phyloP scores from a whole-genome alignment of 2,113 vertebrate species.

The Trochalopteron elliotii region DNA sequence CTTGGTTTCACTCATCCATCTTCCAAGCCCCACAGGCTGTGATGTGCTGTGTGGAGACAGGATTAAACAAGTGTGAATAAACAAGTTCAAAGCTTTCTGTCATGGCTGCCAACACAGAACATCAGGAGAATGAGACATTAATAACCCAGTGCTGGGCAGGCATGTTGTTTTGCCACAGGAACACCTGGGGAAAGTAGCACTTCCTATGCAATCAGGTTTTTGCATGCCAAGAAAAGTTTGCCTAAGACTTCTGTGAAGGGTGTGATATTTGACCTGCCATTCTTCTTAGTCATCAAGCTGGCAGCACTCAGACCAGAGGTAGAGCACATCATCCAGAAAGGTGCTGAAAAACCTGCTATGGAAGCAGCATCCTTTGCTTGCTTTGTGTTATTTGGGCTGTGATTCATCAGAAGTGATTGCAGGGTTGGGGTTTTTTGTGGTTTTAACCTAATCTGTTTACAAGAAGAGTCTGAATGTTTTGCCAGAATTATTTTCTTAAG shows the following conservation, averaged over 20 bases:
- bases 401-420: conserved; percentile 37
- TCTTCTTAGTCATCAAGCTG: conserved; percentile 43
- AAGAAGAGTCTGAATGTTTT: neutral
- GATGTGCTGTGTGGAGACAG: conserved; percentile 67
- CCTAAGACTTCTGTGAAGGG: neutral
- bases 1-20: conserved; percentile 77
- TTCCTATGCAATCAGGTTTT: neutral
- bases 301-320: conserved; percentile 16
- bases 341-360: neutral
- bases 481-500: neutral
- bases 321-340: neutral
- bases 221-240: neutral
- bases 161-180: conserved; percentile 60
- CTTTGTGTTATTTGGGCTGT: conserved; percentile 1
- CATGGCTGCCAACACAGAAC: conserved; percentile 60
- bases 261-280: neutral
- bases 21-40: conserved; percentile 72
- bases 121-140: conserved; percentile 72
- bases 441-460: neutral
- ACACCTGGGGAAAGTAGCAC: conserved; percentile 63
- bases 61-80: conserved; percentile 85
- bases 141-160: conserved; percentile 50
- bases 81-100: conserved; percentile 79
- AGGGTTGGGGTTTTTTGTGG: fast-evolving
- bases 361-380: neutral